These are phyloP conservation scores for Octopus sinensis DNA, from an alignment of 1,140 invertebrate genomes.

Conservation along the genomic window DNA sequence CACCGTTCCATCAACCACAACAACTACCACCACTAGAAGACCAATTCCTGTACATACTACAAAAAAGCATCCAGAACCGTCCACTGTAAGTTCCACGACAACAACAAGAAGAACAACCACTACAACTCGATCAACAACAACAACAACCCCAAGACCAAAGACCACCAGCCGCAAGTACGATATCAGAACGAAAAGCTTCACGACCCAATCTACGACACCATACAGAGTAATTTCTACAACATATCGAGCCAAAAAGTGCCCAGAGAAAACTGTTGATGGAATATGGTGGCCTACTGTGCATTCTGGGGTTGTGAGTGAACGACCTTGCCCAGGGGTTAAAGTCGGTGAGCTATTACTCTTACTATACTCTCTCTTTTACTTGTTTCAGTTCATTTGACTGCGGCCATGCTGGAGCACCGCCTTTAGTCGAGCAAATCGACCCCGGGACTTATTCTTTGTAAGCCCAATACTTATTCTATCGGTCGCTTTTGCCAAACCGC, in stretches of 20 bases:
- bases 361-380: too few species aligned
- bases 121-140: neutral
- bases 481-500: too few species aligned
- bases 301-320: neutral
- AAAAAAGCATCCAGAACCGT: neutral
- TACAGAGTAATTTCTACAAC: neutral
- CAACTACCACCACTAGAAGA: conserved; percentile 3
- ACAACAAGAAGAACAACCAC: neutral
- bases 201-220: neutral
- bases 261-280: neutral
- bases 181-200: neutral
- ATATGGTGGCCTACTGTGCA: conserved; percentile 7
- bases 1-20: neutral
- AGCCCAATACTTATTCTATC: too few species aligned
- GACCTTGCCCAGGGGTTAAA: conserved; percentile 7
- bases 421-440: too few species aligned
- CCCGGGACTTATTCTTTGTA: too few species aligned
- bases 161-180: neutral
- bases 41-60: neutral
- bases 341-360: neutral
- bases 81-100: neutral
- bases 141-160: neutral
- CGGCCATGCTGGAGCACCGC: too few species aligned
- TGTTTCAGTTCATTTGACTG: too few species aligned
- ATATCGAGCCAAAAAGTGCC: neutral